Percentiles rank a stretch among this genome's conserved stretches.
phyloP scores from a whole-genome alignment of 2,888 invertebrate genomes.

The Lamellibrachia satsuma region DNA sequence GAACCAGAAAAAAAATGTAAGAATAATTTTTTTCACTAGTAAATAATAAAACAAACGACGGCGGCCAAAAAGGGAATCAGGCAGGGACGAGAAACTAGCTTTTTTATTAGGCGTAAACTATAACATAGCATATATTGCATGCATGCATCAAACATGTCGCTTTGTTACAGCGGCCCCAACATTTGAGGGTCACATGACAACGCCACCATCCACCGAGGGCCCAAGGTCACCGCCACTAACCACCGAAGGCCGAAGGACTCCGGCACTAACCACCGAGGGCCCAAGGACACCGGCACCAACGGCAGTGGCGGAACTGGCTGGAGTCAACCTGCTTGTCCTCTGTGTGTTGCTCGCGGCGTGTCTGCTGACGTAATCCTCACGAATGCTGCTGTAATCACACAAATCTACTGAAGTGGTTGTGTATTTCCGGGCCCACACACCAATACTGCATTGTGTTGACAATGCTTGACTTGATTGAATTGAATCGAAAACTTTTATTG shows the following conservation, averaged over 20 bases:
- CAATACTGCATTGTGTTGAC: too few species aligned
- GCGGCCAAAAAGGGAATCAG: too few species aligned
- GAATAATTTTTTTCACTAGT: too few species aligned
- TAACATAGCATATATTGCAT: neutral
- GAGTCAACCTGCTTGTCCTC: neutral
- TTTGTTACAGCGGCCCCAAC: neutral
- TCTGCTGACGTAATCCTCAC: conserved; percentile 22
- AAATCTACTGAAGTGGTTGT: neutral
- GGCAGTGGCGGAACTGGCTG: neutral
- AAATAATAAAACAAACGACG: too few species aligned
- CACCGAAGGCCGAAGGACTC: neutral
- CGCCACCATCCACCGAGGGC: too few species aligned
- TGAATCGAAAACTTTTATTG: too few species aligned
- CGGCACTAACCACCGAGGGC: neutral
- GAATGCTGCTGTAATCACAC: conserved; percentile 69
- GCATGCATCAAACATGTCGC: neutral
- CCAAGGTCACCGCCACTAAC: neutral
- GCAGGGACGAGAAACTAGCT: too few species aligned
- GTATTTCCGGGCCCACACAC: too few species aligned
- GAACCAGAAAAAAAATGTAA: too few species aligned
- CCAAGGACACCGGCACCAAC: neutral
- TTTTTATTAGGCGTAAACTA: neutral
- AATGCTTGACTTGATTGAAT: too few species aligned
- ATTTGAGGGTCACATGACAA: neutral
- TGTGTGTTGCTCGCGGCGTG: neutral